Base-by-base conservation (phyloP, 2,113 vertebrate genomes). In the Micronisus gabar region DNA sequence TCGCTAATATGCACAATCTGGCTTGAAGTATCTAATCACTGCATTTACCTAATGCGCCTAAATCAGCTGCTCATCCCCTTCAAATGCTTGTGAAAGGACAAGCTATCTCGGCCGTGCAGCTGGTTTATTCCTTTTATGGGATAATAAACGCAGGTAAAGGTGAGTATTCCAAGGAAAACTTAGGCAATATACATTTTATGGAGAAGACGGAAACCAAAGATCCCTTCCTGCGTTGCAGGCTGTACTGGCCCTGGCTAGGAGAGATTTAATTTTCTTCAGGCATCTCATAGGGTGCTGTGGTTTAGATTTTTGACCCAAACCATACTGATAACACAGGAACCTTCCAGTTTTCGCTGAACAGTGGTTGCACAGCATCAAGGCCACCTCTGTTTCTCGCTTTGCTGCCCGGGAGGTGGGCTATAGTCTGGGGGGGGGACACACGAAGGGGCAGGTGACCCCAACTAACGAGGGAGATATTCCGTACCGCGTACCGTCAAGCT, bases 361-460 rank as follows among this genome's bases (percentile, higher is more conserved):
- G 16, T 18, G 9, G 26, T 75, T 38, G 65, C 15, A 43, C 6
- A 55, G 59, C 9, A 43, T 11, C 36, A 27, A 82, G 38, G n/a
- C n/a, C 0, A 0, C 10, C 13, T 32, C 29, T 67, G 11, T n/a
- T 50, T 67, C 43, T 58, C 41, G 27, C 38, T 63, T 58, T 63
- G 11, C 8, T 10, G 15, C 11, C 30, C 43, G 6, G 7, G 17
- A 22, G 5, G 25, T 50, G 41, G 56, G n/a, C 56, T 50, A 16
- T 9, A 62, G 58, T 36, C 58, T 56, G 34, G 6, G 9, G 27
- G 29, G 13, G 6, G 15, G 1, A 30, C 40, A 30, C 40, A n/a
- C 5, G 7, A 27, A 12, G 1, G 0, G 13, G 16, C 40, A 38
- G 32, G 29, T 23, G 47, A 58, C 34, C 22, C 1, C 0, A 43